phyloP scores from a whole-genome alignment of 2,888 invertebrate species.

The Acrobasis consociella region DNA sequence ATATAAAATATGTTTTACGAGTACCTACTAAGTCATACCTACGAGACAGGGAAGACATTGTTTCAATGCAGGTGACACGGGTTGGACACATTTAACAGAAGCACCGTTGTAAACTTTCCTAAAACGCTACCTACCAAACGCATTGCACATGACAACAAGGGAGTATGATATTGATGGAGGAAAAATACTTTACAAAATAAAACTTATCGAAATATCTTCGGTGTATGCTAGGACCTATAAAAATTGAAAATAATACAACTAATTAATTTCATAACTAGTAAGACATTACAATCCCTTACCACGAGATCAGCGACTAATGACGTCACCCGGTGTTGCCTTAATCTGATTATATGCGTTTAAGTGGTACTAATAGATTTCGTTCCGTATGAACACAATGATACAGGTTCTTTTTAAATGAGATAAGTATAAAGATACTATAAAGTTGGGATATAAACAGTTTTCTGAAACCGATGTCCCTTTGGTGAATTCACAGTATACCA shows the following conservation, averaged over 20 bases:
- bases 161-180: constrained; percentile 81
- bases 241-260: constrained; percentile 83
- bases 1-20: constrained; percentile 22
- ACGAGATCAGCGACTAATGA: constrained; percentile 80
- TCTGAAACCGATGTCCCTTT: constrained; percentile 55
- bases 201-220: constrained; percentile 83
- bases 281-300: constrained; percentile 82
- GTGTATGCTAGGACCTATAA: constrained; percentile 83
- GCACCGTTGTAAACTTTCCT: constrained; percentile 55
- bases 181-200: constrained; percentile 81
- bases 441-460: constrained; percentile 14
- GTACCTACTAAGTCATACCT: constrained; percentile 48
- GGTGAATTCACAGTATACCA: constrained; percentile 68
- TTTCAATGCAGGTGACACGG: constrained; percentile 46
- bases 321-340: constrained; percentile 68
- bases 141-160: constrained; percentile 52
- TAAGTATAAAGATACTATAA: constrained; percentile 13
- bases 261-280: constrained; percentile 82
- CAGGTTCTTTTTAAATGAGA: constrained; percentile 7
- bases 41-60: constrained; percentile 71
- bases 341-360: constrained; percentile 27
- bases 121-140: constrained; percentile 40
- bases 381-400: constrained; percentile 9
- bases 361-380: constrained; percentile 13
- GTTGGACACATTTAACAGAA: constrained; percentile 43